Base-by-base conservation (phyloP, 2,113 vertebrate species). In the Rallus limicola region DNA sequence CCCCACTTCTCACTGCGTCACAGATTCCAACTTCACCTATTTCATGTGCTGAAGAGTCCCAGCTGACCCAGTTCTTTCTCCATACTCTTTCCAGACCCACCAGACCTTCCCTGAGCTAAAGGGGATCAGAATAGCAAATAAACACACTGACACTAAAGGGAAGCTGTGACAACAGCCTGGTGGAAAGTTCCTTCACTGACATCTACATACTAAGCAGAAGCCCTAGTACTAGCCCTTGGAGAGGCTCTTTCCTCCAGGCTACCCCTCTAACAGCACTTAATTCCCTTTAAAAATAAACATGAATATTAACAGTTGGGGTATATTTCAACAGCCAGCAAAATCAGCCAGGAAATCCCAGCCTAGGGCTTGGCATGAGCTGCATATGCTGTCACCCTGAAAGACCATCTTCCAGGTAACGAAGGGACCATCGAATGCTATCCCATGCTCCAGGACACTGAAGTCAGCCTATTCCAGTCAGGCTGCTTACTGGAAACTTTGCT, bases 401-500 rank as follows among this genome's bases (percentile, higher is more conserved):
- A 90, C 7, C 12, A 80, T 75, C 88, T 92, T 40, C 0, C 2
- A 19, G 60, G 82, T 71, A 92, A 81, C 8, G 53, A 90, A 68
- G 72, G 52, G 69, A 92, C 84, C 72, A 72, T 82, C 91, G 84
- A 92, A 78, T 48, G 74, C 53, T 84, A 24, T 60, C 74, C 83
- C 48, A 78, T 36, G 81, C 48, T 91, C 81, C 86, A 89, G 81
- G 29, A 76, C 81, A 69, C 94, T 95, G 77, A 84, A 93, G 89
- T 60, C 77, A 69, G 88, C 53, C 74, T 92, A 74, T 93, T 96
- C 91, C 93, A 91, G 91, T 68, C 89, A 82, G 65, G 71, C 38
- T 58, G 77, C 93, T 95, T 79, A 95, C 96, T 95, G 95, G 91
- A 95, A 96, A 94, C 62, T 69, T 53, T 26, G n/a, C 90, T 75